Evolutionary conservation across 1,140 invertebrate genomes (phyloP).

Genomic region (Pachypsylla venusta): DNA sequence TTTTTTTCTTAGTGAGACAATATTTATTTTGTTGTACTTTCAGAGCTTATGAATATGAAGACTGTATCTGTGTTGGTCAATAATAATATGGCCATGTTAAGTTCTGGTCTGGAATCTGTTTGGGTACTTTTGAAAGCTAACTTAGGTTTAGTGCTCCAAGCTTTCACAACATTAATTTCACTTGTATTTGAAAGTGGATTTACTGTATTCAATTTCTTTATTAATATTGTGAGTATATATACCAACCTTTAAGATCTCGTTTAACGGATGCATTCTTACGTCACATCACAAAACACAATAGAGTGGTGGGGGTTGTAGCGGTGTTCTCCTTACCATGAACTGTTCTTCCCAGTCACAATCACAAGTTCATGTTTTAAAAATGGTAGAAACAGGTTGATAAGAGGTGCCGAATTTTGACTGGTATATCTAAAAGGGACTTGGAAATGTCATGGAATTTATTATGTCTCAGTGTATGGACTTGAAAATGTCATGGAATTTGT

Average conservation of each 20-base stretch:
- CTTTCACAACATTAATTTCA: slow-evolving; percentile 72
- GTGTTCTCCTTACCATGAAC: too few relatives aligned
- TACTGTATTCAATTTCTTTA: slow-evolving; percentile 80
- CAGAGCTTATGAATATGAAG: slow-evolving; percentile 55
- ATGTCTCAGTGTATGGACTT: too few relatives aligned
- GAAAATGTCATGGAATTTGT: too few relatives aligned
- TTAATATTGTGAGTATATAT: slow-evolving; percentile 59
- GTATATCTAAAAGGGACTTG: too few relatives aligned
- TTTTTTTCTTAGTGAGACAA: too few relatives aligned
- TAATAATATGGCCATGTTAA: slow-evolving; percentile 81
- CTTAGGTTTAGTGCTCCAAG: slow-evolving; percentile 72
- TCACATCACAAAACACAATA: neutral
- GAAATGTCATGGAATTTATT: too few relatives aligned
- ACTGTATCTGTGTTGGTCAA: slow-evolving; percentile 66
- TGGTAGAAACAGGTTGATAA: too few relatives aligned
- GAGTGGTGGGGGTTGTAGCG: too few relatives aligned
- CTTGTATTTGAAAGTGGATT: slow-evolving; percentile 81
- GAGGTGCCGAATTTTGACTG: too few relatives aligned
- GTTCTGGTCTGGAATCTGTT: slow-evolving; percentile 79
- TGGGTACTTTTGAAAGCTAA: slow-evolving; percentile 88
- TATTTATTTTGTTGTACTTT: too few relatives aligned
- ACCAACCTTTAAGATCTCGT: neutral
- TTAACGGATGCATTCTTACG: neutral
- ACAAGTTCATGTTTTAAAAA: too few relatives aligned
- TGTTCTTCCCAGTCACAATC: too few relatives aligned